Base-by-base conservation (phyloP, 1,140 invertebrate genomes). In the Coboldia fuscipes region DNA sequence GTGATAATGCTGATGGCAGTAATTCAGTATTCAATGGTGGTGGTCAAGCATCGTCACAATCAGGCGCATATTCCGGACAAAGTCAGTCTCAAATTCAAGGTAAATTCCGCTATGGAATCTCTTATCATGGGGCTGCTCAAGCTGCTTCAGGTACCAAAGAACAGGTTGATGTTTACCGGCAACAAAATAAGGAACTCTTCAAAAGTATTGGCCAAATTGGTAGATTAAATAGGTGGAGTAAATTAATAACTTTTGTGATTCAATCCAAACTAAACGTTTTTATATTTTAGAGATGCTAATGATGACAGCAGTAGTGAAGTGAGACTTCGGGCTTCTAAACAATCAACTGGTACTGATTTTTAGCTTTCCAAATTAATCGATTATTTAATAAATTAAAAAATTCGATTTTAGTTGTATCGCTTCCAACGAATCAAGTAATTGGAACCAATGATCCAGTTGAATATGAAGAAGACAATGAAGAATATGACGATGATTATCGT, bases 21-120 rank as follows among this genome's bases (percentile, higher is more conserved):
- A 48, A 44, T 6, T 55, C 53, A 19, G 67, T 72, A 22, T 77
- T 75, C 41, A 61, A 60, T 39, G 78, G 78, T 3, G 75, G 77
- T 10, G 80, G 78, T 7, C 68, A 68, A 35, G 72, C 80, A 0
- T 75, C 72, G 8, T 72, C 80, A 3, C 76, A 80, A 54, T 75
- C 75, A 38, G 73, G 73, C 35, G 63, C 65, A 9, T 61, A 67
- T 36, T 66, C 65, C 13, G 79, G 79, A 4, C 75, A 79, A 49
- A 78, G 76, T 23, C 78, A 82, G 48, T 72, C 75, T 18, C 78
- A 83, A 54, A 63, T 84, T 18, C 70, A 72, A 47, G 78, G 80
- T 20, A 70, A 74, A 12, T 79, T 70, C 43, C 54, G 52, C 45
- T 78, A 75, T 48, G 78, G 80, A 13, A 77, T 83, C 15, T 72